Conservation (phyloP, 1,140 invertebrate species). For the Sarcophaga peregrina region DNA sequence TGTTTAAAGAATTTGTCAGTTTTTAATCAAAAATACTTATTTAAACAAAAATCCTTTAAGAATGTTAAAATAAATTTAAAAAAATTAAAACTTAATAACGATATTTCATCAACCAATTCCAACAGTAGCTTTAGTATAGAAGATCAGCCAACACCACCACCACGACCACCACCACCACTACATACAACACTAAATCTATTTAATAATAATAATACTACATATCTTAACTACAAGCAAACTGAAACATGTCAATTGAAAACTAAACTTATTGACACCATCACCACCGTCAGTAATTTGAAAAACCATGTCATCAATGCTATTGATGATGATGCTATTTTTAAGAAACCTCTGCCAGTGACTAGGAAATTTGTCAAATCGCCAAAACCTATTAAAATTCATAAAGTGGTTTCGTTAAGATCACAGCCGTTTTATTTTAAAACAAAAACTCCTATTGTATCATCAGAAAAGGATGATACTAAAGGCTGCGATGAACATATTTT, state of each 20-base stretch:
- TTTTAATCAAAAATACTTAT: conserved; percentile 24
- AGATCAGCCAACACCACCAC: background rate
- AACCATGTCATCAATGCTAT: too few relatives aligned
- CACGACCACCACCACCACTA: background rate
- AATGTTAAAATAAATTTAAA: conserved; percentile 1
- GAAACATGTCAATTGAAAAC: background rate
- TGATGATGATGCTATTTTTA: conserved; percentile 1
- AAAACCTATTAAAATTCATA: background rate
- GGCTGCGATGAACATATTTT: background rate
- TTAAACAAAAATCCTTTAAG: conserved; percentile 4
- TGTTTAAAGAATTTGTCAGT: conserved; percentile 32
- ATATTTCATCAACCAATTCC: conserved; percentile 32
- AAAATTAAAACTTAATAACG: conserved; percentile 6
- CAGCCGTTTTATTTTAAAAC: background rate
- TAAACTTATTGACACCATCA: background rate
- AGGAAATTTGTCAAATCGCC: background rate
- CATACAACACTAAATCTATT: background rate
- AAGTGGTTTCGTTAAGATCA: background rate
- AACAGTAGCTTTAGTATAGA: background rate
- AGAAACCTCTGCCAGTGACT: background rate
- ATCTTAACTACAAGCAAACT: background rate
- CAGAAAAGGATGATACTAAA: too few relatives aligned
- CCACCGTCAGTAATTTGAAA: background rate
- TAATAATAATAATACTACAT: background rate
- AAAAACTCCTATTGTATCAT: background rate